Evolutionary conservation across 2,113 vertebrate genomes (phyloP), one percentile per base, ranked within the genome.

Genomic region (Cebidichthys violaceus): DNA sequence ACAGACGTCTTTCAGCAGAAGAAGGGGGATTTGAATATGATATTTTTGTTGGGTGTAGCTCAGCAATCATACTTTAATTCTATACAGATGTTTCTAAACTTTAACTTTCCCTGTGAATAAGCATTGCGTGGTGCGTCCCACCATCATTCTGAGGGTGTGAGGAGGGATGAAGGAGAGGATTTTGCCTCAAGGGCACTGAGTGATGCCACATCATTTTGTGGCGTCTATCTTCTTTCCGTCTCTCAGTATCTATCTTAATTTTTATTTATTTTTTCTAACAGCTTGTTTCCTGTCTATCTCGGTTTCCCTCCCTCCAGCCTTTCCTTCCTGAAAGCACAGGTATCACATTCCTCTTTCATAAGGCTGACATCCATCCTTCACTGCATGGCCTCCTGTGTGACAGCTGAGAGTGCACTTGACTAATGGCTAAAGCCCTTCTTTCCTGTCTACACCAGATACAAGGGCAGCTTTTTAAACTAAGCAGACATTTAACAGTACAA

Each of bases 101-200:
- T 39, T 29, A 69, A 73, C 72, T 81, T 75, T 72, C n/a, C 17
- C 6, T 22, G 20, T n/a, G 41, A 69, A 72, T 57, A 50, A 43
- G 39, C 29, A 84, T 17, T 33, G 61, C 5, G 2, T 78, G 65
- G 77, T 86, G 77, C 83, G 85, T 81, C 13, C 70, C 45, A 39
- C 31, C 54, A 69, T 81, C 74, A 65, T 55, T 83, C 47, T 13
- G 35, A 68, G 14, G 31, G 29, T 31, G 54, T 68, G 31, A 72
- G 52, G 27, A 65, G 29, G 29, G 41, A 82, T 68, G 41, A 54
- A 79, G 77, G 70, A 75, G 83, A 60, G 66, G 86, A 66, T 75
- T 71, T 60, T 94, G 91, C 92, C 90, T 94, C 93, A 29, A 10
- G 1, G 79, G 79, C 50, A 76, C 64, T 41, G 64, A 88, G 15